Evolutionary conservation across 2,888 invertebrate genomes (phyloP).

Genomic region (Unio delphinus): DNA sequence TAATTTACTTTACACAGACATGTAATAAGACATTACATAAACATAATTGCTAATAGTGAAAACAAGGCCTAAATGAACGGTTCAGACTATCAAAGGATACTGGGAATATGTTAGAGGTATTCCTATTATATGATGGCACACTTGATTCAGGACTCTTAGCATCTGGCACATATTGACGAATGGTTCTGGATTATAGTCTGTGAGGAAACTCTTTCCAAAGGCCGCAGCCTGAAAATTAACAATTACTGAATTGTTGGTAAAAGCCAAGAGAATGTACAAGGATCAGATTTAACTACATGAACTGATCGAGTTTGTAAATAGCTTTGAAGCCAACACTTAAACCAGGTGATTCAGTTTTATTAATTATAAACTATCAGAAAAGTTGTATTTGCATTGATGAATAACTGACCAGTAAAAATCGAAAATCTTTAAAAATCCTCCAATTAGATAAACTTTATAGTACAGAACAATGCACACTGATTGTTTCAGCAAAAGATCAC

Average conservation of each 20-base stretch:
- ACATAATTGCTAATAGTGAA: background rate
- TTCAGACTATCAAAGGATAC: slow-evolving; percentile 75
- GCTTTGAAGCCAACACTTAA: too few species aligned
- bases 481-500: too few species aligned
- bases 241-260: background rate
- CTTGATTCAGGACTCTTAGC: slow-evolving; percentile 90
- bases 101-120: slow-evolving; percentile 92
- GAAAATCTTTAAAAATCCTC: too few species aligned
- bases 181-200: slow-evolving; percentile 73
- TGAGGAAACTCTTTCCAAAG: slow-evolving; percentile 93
- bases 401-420: too few species aligned
- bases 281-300: background rate
- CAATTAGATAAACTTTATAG: too few species aligned
- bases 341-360: too few species aligned
- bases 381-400: too few species aligned
- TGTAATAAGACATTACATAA: background rate
- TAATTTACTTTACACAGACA: background rate
- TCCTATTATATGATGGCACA: slow-evolving; percentile 87
- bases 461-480: too few species aligned
- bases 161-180: slow-evolving; percentile 90
- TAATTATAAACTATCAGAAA: too few species aligned
- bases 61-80: too few species aligned
- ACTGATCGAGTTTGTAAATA: too few species aligned
- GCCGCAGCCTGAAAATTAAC: slow-evolving; percentile 83
- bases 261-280: background rate